A percentile compares a stretch with the other conserved stretches of the same genome.
phyloP scores from a whole-genome alignment of 2,888 invertebrate genomes.

The Tetrapedia diversipes region DNA sequence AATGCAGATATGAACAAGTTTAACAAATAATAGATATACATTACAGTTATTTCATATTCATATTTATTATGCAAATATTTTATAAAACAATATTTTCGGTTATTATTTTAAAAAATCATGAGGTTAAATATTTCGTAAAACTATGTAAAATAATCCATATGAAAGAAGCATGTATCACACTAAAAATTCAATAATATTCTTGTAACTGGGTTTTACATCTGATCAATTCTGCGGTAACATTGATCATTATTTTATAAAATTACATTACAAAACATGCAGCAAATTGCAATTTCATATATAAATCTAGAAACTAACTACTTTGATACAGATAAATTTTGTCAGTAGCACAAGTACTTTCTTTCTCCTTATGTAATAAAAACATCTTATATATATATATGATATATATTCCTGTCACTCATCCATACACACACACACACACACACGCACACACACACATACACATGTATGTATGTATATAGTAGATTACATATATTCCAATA shows the following conservation, averaged over 20 bases:
- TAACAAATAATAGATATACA: slow-evolving; percentile 40
- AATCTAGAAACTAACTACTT: slow-evolving; percentile 42
- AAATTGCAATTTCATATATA: slow-evolving; percentile 39
- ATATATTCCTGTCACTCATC: slow-evolving; percentile 40
- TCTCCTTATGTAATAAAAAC: slow-evolving; percentile 44
- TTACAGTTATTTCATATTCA: slow-evolving; percentile 55
- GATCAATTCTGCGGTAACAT: slow-evolving; percentile 5
- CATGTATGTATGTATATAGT: slow-evolving; percentile 21
- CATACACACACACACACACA: not conserved
- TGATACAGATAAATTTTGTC: slow-evolving; percentile 36
- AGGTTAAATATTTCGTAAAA: slow-evolving; percentile 34
- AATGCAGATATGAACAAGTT: not conserved
- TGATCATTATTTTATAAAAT: slow-evolving; percentile 30
- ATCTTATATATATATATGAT: too few species aligned
- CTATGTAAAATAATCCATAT: slow-evolving; percentile 25
- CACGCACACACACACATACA: not conserved
- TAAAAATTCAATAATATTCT: slow-evolving; percentile 25
- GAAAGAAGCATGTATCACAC: slow-evolving; percentile 25
- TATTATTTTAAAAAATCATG: slow-evolving; percentile 45
- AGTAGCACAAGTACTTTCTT: slow-evolving; percentile 31
- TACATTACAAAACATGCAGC: slow-evolving; percentile 25
- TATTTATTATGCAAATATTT: slow-evolving; percentile 63
- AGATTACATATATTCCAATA: slow-evolving; percentile 27
- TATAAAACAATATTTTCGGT: slow-evolving; percentile 54
- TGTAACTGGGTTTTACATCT: slow-evolving; percentile 19